These are phyloP conservation scores for Meloe dianella DNA, from an alignment of 2,888 invertebrate genomes.

Conservation along the genomic window DNA sequence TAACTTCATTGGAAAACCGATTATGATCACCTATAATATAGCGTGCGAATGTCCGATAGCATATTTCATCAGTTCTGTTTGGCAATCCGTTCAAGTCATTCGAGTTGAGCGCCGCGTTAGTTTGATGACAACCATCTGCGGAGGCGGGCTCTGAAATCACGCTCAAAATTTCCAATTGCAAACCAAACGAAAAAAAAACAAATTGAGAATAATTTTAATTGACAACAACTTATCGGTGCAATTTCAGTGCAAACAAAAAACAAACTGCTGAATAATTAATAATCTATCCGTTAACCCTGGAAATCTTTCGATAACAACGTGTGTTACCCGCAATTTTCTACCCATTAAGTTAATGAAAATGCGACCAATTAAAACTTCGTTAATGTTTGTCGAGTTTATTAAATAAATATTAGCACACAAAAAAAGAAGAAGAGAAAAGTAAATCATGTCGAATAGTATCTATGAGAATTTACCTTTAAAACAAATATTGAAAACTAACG, in stretches of 20 bases:
- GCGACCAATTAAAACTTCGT: constrained; percentile 28
- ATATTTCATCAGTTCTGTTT: constrained; percentile 32
- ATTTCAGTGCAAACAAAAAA: too few species aligned
- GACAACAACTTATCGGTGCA: too few species aligned
- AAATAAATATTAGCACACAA: not conserved
- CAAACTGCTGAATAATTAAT: too few species aligned
- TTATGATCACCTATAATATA: constrained; percentile 23
- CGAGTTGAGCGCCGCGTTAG: constrained; percentile 32
- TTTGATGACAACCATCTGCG: constrained; percentile 34
- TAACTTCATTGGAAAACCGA: constrained; percentile 19
- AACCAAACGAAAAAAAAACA: constrained; percentile 14
- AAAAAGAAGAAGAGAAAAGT: too few species aligned
- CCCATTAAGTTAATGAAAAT: constrained; percentile 32
- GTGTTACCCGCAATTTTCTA: constrained; percentile 23
- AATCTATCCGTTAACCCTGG: not conserved
- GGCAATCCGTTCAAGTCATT: constrained; percentile 34
- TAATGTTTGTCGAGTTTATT: constrained; percentile 18
- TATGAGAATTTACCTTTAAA: constrained; percentile 55
- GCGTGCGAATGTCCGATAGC: constrained; percentile 29
- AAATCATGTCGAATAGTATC: constrained; percentile 48
- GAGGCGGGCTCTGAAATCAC: constrained; percentile 30
- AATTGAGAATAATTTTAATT: too few species aligned
- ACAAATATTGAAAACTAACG: constrained; percentile 31
- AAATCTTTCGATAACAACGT: constrained; percentile 13
- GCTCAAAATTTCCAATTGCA: constrained; percentile 15